phyloP scores from a whole-genome alignment of 2,797 vertebrate genomes.

The Pogoniulus pusillus region DNA sequence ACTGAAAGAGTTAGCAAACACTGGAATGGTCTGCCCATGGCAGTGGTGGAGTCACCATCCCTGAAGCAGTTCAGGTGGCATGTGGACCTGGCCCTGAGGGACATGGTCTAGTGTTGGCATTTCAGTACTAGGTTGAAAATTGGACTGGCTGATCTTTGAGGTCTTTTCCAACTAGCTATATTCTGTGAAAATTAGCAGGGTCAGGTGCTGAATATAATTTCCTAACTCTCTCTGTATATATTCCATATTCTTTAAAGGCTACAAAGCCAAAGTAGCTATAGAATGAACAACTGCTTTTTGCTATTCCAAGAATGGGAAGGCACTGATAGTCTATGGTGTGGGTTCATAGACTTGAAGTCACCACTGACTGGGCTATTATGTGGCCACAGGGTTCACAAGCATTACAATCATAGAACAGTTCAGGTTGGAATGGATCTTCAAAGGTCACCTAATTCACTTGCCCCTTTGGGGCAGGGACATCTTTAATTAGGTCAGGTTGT shows the following conservation, averaged over 20 bases:
- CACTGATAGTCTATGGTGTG: background rate
- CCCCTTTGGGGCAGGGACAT: background rate
- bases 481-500: background rate
- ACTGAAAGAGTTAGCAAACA: too few species aligned
- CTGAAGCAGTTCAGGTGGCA: too few species aligned
- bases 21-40: too few species aligned
- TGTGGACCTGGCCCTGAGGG: too few species aligned
- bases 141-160: too few species aligned
- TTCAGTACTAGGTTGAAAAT: too few species aligned
- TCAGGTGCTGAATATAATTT: background rate
- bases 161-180: too few species aligned
- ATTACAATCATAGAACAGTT: background rate
- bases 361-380: background rate
- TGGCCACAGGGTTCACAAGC: background rate
- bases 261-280: slow-evolving; percentile 20
- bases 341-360: background rate
- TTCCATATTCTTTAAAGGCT: background rate
- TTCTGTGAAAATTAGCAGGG: background rate
- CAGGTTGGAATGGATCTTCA: background rate
- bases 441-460: background rate
- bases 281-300: slow-evolving; percentile 7
- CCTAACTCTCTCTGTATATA: background rate
- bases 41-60: too few species aligned
- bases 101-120: too few species aligned
- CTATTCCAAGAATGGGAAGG: background rate